These are phyloP conservation scores for Sanderia malayensis DNA, from an alignment of 30 jellyfish, hydroid and myxozoan species.

Conservation along the genomic window DNA sequence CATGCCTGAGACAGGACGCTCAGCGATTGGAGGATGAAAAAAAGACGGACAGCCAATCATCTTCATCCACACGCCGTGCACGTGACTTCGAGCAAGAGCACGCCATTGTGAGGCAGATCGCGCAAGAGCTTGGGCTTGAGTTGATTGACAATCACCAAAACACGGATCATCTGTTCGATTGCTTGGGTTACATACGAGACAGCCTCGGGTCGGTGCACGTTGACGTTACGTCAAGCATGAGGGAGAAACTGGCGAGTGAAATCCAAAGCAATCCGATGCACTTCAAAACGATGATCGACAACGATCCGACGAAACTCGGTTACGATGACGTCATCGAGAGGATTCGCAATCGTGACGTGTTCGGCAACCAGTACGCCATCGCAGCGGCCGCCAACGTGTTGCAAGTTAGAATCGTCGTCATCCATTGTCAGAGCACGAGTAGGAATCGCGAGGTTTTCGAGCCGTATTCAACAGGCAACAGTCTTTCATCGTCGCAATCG, in stretches of 20 bases:
- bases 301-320: constrained; percentile 32
- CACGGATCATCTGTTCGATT: constrained; percentile 54
- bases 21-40: constrained; percentile 36
- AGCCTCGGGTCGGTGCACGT: constrained; percentile 41
- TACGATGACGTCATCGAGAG: constrained; percentile 39
- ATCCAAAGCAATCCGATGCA: constrained; percentile 63
- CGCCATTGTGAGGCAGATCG: constrained; percentile 49
- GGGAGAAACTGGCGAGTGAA: constrained; percentile 62
- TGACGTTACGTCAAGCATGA: constrained; percentile 24
- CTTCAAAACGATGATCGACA: constrained; percentile 52
- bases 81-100: constrained; percentile 64
- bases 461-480: constrained; percentile 37
- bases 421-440: constrained; percentile 50
- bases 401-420: constrained; percentile 39
- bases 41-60: not conserved
- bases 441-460: constrained; percentile 54
- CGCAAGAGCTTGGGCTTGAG: constrained; percentile 61
- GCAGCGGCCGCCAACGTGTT: constrained; percentile 75
- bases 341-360: constrained; percentile 43
- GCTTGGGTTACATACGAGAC: constrained; percentile 47
- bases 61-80: constrained; percentile 15
- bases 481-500: too few species aligned
- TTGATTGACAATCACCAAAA: constrained; percentile 41
- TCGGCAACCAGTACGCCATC: constrained; percentile 67
- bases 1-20: constrained; percentile 51